Base-by-base conservation (phyloP, 2,888 invertebrate genomes). In the Patella depressa region DNA sequence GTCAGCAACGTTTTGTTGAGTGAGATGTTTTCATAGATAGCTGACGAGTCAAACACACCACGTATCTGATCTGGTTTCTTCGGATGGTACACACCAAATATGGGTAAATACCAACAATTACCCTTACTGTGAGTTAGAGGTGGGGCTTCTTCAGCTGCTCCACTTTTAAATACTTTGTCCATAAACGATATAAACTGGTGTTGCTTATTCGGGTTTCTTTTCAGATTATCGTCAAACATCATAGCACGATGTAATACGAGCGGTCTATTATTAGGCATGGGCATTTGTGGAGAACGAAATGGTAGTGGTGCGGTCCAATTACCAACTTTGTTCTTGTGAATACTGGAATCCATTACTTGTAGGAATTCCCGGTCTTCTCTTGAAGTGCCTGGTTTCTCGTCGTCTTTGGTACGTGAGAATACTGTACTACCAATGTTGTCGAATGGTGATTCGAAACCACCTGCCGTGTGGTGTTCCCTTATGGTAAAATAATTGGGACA, bases 111-210 rank as follows among this genome's bases (percentile, higher is more conserved):
- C 81, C 81, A 83, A n/a, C 34, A 53, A 57, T 77, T 73, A 2
- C 14, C 24, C 5, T 76, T 65, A 11, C 53, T 19, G 3, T 65
- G 29, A 17, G 69, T 9, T 1, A 74, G 24, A 15, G 74, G 29
- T 11, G 80, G 80, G 2, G 82, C 84, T 34, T 75, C 34, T 78
- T 84, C 84, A 19, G 83, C 80, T 74, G 78, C 75, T 2, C 79
- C 70, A 7, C 17, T 75, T n/a, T 65, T 71, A 5, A 82, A 74
- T 2, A 84, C 65, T 19, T 75, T 72, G 0, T 77, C 45, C 80
- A 80, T 80, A 73, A 77, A 80, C 14, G 69, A 24, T 7, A 79
- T 19, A 29, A 77, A 71, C 54, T 79, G 80, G 24, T 69, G 15
- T 53, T 59, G 24, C 24, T 80, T 78, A 3, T 17, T 45, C 1